Percentiles rank a stretch among this genome's conserved stretches.
Conservation (phyloP, 2,113 vertebrate species). For the Ammodytes dubius region DNA sequence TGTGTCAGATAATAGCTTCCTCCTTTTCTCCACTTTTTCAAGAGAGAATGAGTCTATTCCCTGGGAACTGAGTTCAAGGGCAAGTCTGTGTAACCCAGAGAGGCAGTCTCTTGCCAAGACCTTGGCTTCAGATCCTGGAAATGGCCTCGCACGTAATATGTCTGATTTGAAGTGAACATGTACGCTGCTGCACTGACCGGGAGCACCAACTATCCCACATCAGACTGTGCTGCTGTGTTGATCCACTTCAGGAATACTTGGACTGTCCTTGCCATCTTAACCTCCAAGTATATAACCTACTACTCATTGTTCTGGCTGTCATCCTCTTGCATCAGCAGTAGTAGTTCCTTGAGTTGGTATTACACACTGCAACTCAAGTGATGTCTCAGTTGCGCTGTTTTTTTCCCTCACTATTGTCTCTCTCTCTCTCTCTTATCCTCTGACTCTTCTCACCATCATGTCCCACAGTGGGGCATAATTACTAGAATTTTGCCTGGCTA, state of each 20-base stretch:
- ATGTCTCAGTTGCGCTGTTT: slow-evolving; percentile 14
- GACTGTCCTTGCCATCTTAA: slow-evolving; percentile 69
- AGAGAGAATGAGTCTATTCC: slow-evolving; percentile 85
- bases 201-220: slow-evolving; percentile 66
- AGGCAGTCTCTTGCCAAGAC: slow-evolving; percentile 78
- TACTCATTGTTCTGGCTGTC: slow-evolving; percentile 52
- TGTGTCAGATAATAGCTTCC: slow-evolving; percentile 79
- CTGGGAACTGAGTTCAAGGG: slow-evolving; percentile 84
- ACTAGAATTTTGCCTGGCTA: slow-evolving; percentile 78
- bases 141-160: slow-evolving; percentile 71
- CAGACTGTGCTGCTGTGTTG: slow-evolving; percentile 49
- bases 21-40: slow-evolving; percentile 73
- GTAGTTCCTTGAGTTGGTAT: slow-evolving; percentile 28
- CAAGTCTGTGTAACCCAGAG: slow-evolving; percentile 80
- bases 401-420: slow-evolving; percentile 38
- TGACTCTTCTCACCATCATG: slow-evolving; percentile 76
- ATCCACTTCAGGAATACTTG: slow-evolving; percentile 62
- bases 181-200: slow-evolving; percentile 66
- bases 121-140: slow-evolving; percentile 78
- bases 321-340: slow-evolving; percentile 62
- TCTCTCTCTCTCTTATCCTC: slow-evolving; percentile 30
- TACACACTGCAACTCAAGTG: slow-evolving; percentile 7
- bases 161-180: slow-evolving; percentile 62
- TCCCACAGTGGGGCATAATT: slow-evolving; percentile 84
- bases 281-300: slow-evolving; percentile 44